Conservation (phyloP, 2,797 vertebrate species). For the Ara ararauna region DNA sequence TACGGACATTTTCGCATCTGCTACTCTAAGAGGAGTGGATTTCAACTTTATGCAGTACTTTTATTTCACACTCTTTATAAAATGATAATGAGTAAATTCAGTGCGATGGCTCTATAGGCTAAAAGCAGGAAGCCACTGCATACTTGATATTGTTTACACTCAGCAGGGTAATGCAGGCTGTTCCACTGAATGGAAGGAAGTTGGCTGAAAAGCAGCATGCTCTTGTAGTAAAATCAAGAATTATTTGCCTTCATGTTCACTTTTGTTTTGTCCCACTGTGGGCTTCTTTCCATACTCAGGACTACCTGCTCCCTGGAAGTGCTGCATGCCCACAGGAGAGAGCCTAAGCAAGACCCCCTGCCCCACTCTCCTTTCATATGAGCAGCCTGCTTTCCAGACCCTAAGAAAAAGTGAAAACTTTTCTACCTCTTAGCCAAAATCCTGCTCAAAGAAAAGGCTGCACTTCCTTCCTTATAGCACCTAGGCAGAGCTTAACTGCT, state of each 20-base stretch:
- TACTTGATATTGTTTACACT: not conserved
- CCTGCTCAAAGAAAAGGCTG: not conserved
- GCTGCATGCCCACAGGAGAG: not conserved
- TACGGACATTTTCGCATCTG: not conserved
- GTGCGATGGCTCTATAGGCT: not conserved
- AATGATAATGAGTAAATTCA: not conserved
- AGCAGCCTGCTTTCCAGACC: not conserved
- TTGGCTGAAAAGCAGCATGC: not conserved
- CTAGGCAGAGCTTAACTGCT: not conserved
- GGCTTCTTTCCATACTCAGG: not conserved
- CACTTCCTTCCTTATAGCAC: rapidly evolving
- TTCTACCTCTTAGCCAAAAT: not conserved
- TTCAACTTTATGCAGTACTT: not conserved
- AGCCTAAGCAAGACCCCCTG: not conserved
- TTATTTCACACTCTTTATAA: not conserved
- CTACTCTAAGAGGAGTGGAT: not conserved
- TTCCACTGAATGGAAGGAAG: not conserved
- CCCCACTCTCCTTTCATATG: not conserved
- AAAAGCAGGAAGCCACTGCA: not conserved
- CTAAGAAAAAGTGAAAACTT: not conserved
- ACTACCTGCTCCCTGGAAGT: not conserved
- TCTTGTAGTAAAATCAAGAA: not conserved
- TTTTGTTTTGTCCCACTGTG: not conserved
- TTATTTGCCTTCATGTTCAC: not conserved
- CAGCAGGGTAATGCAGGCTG: not conserved